These are phyloP conservation scores for Lindbergichthys nudifrons DNA, from an alignment of 2,797 vertebrate species.

Conservation along the genomic window DNA sequence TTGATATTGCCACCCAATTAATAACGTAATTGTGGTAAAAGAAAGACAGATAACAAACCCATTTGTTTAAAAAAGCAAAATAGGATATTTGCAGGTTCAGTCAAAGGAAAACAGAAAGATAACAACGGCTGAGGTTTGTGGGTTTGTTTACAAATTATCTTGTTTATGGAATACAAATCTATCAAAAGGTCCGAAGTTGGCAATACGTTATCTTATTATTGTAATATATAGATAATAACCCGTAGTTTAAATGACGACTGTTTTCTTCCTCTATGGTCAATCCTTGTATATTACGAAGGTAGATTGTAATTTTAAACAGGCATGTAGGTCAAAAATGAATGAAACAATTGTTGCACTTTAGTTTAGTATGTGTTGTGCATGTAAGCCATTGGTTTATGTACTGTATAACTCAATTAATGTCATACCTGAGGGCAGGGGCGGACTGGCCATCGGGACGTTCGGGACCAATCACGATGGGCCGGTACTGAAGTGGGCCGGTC, in stretches of 20 bases:
- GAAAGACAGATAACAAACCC: slow-evolving; percentile 7
- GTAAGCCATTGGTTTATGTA: background rate
- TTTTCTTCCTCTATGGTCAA: background rate
- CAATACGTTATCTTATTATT: background rate
- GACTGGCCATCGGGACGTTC: too few relatives aligned
- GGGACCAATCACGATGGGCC: too few relatives aligned
- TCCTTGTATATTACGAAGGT: background rate
- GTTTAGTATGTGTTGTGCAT: slow-evolving; percentile 2
- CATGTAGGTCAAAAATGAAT: background rate
- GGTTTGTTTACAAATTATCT: slow-evolving; percentile 11
- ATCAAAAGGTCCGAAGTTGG: background rate
- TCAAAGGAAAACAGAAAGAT: background rate
- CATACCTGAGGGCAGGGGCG: background rate
- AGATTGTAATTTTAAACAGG: background rate
- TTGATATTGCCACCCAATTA: background rate
- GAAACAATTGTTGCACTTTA: background rate
- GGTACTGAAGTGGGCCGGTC: too few relatives aligned
- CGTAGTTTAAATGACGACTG: background rate
- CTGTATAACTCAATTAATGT: background rate
- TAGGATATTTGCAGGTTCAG: slow-evolving; percentile 10
- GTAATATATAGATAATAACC: background rate
- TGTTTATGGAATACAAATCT: slow-evolving; percentile 9
- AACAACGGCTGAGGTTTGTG: slow-evolving; percentile 9
- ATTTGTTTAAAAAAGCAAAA: slow-evolving; percentile 6
- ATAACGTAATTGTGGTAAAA: slow-evolving; percentile 9